Evolutionary conservation across 2,888 invertebrate species (phyloP), one percentile per base, ranked within the genome.

Genomic region (Archips xylosteana): DNA sequence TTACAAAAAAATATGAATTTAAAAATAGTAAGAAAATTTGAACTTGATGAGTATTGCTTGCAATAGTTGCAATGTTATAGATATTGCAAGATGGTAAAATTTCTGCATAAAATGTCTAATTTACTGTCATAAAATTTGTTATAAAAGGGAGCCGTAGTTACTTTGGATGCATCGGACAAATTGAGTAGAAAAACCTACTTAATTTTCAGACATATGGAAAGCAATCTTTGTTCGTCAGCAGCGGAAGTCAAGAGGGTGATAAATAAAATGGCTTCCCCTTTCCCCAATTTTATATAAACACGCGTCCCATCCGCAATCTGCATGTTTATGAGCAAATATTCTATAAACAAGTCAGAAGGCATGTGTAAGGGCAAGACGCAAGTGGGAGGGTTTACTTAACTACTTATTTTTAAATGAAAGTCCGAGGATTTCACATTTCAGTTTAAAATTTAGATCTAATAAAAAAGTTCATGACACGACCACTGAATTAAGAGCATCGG

Each of bases 311-410:
- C 91, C 92, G 89, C 94, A 94, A 94, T 94, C 94, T 94, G 91
- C 94, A 94, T 94, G 93, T 94, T 94, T 94, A 94, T 94, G 93
- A 92, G 92, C 85, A 90, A 90, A 92, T 92, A 93, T 94, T 94
- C 92, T 94, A 94, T 94, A 92, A 93, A 93, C 91, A 92, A 91
- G 89, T 89, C 87, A 85, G 86, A 86, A 73, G 62, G 73, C 75
- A 76, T 70, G 68, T n/a, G 60, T 69, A 45, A 64, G 59, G 64
- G 73, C 39, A 63, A 49, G 42, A 54, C 42, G 65, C 51, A 74
- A 70, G 57, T 42, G 9, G 36, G 34, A 49, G 42, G 4, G 6
- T 23, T 8, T 23, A 12, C 45, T 63, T 63, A 42, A 23, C 6
- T n/a, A n/a, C 45, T 45, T 63, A 5, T 23, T 23, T 39, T 60